These are phyloP conservation scores for Betta splendens DNA, from an alignment of 2,797 vertebrate genomes.

Conservation along the genomic window DNA sequence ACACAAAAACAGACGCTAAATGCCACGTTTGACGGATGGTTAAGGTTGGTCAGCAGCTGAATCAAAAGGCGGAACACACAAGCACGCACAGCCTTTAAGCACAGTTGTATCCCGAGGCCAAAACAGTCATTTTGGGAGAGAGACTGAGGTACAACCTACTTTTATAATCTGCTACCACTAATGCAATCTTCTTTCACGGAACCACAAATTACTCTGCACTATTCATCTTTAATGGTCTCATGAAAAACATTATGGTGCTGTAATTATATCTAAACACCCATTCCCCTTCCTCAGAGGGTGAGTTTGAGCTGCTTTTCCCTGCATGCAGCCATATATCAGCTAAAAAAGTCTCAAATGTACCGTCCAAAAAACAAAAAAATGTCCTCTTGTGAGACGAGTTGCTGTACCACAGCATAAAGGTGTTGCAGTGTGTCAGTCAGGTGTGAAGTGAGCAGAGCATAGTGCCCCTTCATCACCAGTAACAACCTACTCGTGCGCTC, in stretches of 20 bases:
- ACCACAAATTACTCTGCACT: conserved; percentile 27
- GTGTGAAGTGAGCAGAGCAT: conserved; percentile 42
- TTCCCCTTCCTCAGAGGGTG: too few relatives aligned
- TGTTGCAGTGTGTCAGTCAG: conserved; percentile 20
- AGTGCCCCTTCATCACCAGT: conserved; percentile 29
- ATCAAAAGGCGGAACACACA: conserved; percentile 36
- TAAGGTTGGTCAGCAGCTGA: conserved; percentile 16
- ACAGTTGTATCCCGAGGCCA: conserved; percentile 51
- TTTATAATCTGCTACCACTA: too few relatives aligned
- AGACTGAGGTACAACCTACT: too few relatives aligned
- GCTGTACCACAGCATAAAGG: conserved; percentile 18
- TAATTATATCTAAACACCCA: too few relatives aligned
- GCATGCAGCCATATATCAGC: not conserved
- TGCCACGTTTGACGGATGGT: conserved; percentile 6
- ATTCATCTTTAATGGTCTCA: conserved; percentile 19
- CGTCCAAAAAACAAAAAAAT: not conserved
- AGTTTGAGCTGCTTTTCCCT: too few relatives aligned
- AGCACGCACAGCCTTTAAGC: conserved; percentile 52
- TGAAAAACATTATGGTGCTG: too few relatives aligned
- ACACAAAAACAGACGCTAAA: conserved; percentile 29
- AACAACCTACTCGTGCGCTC: conserved; percentile 45
- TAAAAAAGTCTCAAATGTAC: not conserved
- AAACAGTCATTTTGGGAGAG: conserved; percentile 20
- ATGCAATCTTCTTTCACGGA: conserved; percentile 18
- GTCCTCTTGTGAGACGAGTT: conserved; percentile 14